Base-by-base conservation (phyloP, 2,888 invertebrate species). In the Actias luna region DNA sequence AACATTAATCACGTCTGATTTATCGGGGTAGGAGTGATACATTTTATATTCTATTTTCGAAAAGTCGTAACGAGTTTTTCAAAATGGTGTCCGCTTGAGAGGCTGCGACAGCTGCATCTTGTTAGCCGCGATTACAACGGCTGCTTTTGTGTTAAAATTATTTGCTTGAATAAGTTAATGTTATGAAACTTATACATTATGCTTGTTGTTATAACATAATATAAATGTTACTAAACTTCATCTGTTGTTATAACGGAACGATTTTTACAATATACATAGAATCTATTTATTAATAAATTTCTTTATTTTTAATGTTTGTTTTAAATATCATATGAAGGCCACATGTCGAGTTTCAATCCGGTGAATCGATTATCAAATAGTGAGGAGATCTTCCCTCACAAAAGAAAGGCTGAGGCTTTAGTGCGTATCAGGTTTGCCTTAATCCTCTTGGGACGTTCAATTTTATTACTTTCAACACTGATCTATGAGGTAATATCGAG, bases 11-110 rank as follows among this genome's bases (percentile, higher is more conserved):
- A 91, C 87, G 77, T 70, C 82, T 89, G 92, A 92, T 92, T 91
- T 92, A 92, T 90, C 82, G 81, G 75, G 80, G 87, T 88, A 92
- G 88, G 91, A 90, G 91, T 92, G 92, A 92, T 92, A 92, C 87
- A 89, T 89, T 90, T 90, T 89, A 90, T 91, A 88, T 88, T 91
- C 92, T 92, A 92, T 92, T 92, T 91, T 90, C 85, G 91, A 89
- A 90, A 91, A 87, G 85, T 78, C 76, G 46, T 81, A 83, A 82
- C 80, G 84, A 85, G 84, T 91, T 92, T 91, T 92, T 91, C 91
- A 90, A 90, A 91, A 89, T 87, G 89, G 84, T 81, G 75, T 82
- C 79, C 80, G 83, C 73, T 79, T 86, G 87, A 88, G 80, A 87
- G 79, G 83, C 81, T 73, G 78, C 80, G 84, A 88, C 92, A 92